Evolutionary conservation across 2,797 vertebrate genomes (phyloP).

Genomic region (Chelmon rostratus): DNA sequence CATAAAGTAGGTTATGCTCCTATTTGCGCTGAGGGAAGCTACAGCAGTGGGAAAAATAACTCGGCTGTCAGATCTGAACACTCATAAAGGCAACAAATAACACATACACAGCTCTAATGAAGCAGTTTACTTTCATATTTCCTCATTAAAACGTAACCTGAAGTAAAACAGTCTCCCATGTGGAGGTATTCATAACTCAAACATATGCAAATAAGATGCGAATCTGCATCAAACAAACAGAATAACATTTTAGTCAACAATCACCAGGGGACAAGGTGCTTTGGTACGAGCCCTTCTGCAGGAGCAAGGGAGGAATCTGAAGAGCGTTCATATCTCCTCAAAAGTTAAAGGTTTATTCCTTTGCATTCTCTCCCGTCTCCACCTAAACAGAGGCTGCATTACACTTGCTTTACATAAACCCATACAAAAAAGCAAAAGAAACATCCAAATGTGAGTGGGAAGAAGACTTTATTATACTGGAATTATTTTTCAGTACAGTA

Average conservation of each 20-base stretch:
- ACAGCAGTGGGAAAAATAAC: constrained; percentile 41
- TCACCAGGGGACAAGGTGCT: constrained; percentile 67
- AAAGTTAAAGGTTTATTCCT: constrained; percentile 48
- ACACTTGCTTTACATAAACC: constrained; percentile 1
- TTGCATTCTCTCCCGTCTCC: constrained; percentile 13
- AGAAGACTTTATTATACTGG: constrained; percentile 41
- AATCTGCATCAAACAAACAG: constrained; percentile 70
- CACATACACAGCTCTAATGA: constrained; percentile 53
- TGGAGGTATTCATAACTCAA: constrained; percentile 71
- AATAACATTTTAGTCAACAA: constrained; percentile 73
- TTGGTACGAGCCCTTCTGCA: constrained; percentile 39
- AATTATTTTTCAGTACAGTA: constrained; percentile 31
- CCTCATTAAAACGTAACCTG: constrained; percentile 84
- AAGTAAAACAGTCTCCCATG: constrained; percentile 74
- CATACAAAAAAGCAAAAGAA: constrained; percentile 1
- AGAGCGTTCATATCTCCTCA: constrained; percentile 21
- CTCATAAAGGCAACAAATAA: constrained; percentile 66
- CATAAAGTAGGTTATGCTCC: constrained; percentile 59
- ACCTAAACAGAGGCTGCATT: not conserved
- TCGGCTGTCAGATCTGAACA: constrained; percentile 61
- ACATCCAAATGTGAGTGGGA: constrained; percentile 18
- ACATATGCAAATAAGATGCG: constrained; percentile 75
- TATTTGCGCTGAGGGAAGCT: constrained; percentile 54
- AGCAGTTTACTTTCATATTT: constrained; percentile 68
- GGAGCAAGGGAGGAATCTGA: constrained; percentile 42